A percentile compares a stretch with the other conserved stretches of the same genome.
phyloP scores from a whole-genome alignment of 2,113 vertebrate genomes.

The Brachyhypopomus occidentalis region DNA sequence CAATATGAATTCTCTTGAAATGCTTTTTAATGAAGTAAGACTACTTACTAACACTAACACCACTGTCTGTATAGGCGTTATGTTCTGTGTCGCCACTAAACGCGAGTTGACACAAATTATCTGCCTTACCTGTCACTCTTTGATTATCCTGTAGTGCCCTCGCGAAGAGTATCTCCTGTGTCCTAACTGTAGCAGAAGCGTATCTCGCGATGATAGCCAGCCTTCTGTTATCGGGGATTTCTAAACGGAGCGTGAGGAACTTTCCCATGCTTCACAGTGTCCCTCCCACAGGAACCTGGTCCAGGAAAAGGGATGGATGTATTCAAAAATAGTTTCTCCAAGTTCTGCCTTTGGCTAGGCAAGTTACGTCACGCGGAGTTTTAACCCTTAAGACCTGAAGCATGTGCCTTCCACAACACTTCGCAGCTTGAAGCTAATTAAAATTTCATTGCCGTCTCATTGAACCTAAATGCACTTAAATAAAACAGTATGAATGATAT shows the following conservation, averaged over 20 bases:
- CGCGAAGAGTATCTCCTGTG: slow-evolving; percentile 27
- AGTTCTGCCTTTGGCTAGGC: slow-evolving; percentile 30
- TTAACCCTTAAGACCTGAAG: slow-evolving; percentile 18
- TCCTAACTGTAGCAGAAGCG: background rate
- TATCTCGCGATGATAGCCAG: slow-evolving; percentile 14
- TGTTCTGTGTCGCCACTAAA: background rate
- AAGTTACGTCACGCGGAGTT: slow-evolving; percentile 37
- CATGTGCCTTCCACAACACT: background rate
- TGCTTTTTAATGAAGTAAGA: no score
- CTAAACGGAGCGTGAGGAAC: slow-evolving; percentile 57
- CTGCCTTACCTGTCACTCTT: slow-evolving; percentile 64
- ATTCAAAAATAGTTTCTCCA: slow-evolving; percentile 56
- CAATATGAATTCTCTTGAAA: no score
- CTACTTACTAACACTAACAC: no score
- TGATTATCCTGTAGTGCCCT: slow-evolving; percentile 27
- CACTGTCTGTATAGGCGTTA: no score
- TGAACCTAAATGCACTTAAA: background rate
- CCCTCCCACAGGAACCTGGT: slow-evolving; percentile 74
- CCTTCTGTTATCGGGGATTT: slow-evolving; percentile 60
- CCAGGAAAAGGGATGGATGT: slow-evolving; percentile 76
- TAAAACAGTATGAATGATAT: background rate
- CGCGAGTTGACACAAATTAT: background rate
- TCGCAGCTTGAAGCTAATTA: background rate
- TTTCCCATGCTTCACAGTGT: slow-evolving; percentile 71
- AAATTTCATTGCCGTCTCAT: background rate